A percentile compares a stretch with the other conserved stretches of the same genome.
phyloP scores from a whole-genome alignment of 2,888 invertebrate genomes.

The Melitaea athalia region DNA sequence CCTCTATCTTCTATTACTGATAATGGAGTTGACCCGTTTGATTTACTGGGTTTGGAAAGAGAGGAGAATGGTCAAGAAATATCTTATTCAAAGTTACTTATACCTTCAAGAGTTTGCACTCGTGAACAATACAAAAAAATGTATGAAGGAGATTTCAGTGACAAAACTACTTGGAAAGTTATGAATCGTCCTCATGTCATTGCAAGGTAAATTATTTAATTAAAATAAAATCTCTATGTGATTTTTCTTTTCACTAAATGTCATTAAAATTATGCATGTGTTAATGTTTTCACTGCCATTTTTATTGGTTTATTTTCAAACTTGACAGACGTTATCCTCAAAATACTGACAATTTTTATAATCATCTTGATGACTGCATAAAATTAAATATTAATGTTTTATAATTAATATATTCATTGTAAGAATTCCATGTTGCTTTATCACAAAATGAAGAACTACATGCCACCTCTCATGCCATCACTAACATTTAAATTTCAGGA shows the following conservation, averaged over 20 bases:
- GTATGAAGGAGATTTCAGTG: slow-evolving; percentile 74
- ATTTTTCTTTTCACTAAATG: slow-evolving; percentile 28
- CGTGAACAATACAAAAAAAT: slow-evolving; percentile 75
- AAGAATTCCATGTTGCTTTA: slow-evolving; percentile 28
- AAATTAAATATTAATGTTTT: slow-evolving; percentile 3
- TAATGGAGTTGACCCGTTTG: slow-evolving; percentile 91
- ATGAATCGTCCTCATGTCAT: slow-evolving; percentile 80
- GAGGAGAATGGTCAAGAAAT: slow-evolving; percentile 94
- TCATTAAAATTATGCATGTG: slow-evolving; percentile 27
- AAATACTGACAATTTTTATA: slow-evolving; percentile 14
- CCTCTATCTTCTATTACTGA: slow-evolving; percentile 93
- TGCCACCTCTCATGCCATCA: slow-evolving; percentile 72
- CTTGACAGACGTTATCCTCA: slow-evolving; percentile 36
- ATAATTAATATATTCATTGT: slow-evolving; percentile 11
- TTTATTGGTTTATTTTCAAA: slow-evolving; percentile 22
- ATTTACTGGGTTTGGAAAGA: slow-evolving; percentile 90
- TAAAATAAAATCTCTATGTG: slow-evolving; percentile 8
- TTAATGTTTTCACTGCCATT: slow-evolving; percentile 22
- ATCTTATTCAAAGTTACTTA: slow-evolving; percentile 92
- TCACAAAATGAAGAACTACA: slow-evolving; percentile 36
- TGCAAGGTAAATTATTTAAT: slow-evolving; percentile 72
- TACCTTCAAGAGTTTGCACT: slow-evolving; percentile 84
- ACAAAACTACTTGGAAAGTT: slow-evolving; percentile 71
- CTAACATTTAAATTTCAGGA: slow-evolving; percentile 88
- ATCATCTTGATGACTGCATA: not conserved